phyloP scores from a whole-genome alignment of 2,113 vertebrate species.

The Lycaon pictus region DNA sequence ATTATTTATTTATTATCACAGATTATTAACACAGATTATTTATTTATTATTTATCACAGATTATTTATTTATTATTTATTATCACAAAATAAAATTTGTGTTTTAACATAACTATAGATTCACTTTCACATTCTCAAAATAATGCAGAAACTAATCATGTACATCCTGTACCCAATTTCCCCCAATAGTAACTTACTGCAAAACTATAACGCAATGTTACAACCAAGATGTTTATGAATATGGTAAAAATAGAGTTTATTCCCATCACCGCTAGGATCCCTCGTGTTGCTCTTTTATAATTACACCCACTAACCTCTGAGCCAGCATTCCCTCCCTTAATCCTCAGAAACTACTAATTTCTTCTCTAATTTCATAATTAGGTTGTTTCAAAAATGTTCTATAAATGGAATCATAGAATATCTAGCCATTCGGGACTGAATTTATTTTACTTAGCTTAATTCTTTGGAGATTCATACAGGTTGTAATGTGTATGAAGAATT shows the following conservation, averaged over 20 bases:
- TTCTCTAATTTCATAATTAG: background rate
- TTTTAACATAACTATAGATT: background rate
- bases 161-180: background rate
- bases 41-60: too few relatives aligned
- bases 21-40: too few relatives aligned
- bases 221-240: too few relatives aligned
- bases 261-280: background rate
- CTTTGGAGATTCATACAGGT: background rate
- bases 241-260: background rate
- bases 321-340: background rate
- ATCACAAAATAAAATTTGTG: background rate
- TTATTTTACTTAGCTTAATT: background rate
- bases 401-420: background rate
- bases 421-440: background rate
- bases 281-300: too few relatives aligned
- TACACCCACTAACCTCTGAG: too few relatives aligned
- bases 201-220: background rate
- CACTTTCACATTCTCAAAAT: background rate
- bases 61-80: too few relatives aligned
- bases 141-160: background rate
- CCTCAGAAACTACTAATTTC: background rate
- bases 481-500: background rate
- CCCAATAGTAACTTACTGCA: background rate
- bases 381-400: background rate
- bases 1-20: too few relatives aligned